Evolutionary conservation across 2,113 vertebrate genomes (phyloP), one percentile per base, ranked within the genome.

Genomic region (Eurystomus gularis): DNA sequence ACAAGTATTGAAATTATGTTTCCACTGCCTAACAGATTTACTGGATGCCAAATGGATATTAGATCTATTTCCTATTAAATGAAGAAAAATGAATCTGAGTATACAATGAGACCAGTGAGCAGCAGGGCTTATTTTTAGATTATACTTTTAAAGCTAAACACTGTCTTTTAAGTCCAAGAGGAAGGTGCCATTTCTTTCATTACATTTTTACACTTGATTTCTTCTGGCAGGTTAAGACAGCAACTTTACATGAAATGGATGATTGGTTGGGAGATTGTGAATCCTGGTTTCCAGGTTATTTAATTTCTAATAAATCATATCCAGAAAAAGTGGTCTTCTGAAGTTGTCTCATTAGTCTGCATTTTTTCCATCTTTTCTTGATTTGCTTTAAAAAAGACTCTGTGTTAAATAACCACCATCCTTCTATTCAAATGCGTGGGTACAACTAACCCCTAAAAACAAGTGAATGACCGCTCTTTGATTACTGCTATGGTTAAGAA

Each of bases 131-230:
- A 94, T 97, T 97, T 94, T 77, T 95, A 97, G 76, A 96, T 79
- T 95, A 73, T 86, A 81, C 89, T 88, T 97, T 95, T 95, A 94
- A 93, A 94, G 61, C 66, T 94, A 91, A 97, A 69, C 46, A 81
- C 84, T 95, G 29, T 44, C 81, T 91, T n/a, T 80, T 93, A 96
- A 95, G 86, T 90, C 94, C 71, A 90, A 66, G 91, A 79, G 76
- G 65, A 94, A 97, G 88, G 72, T 83, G 94, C 90, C 71, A 70
- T 69, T 97, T 76, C 82, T 88, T 95, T 96, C 95, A 94, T 94
- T 96, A 97, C 54, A 89, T 90, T 96, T 97, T 91, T 96, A 77
- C 95, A 92, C 70, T 96, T 97, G 78, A 97, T 97, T 95, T 95
- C 94, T 87, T 88, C 46, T 96, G 94, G 86, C 93, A 96, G 90